Evolutionary conservation across 2,888 invertebrate species (phyloP).

Genomic region (Aspidiotus rigidus): DNA sequence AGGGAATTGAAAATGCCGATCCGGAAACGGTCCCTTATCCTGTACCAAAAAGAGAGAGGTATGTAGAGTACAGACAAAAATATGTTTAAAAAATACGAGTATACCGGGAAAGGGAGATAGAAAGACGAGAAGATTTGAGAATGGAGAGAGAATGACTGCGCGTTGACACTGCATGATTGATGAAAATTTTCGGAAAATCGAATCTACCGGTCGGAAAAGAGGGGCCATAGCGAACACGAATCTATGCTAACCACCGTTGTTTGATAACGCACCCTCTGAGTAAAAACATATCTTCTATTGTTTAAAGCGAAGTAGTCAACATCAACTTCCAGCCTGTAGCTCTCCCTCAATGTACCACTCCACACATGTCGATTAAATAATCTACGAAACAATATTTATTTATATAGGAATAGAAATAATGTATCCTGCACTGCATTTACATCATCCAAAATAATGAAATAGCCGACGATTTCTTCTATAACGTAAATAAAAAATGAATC

Average conservation of each 20-base stretch:
- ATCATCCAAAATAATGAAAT: too few relatives aligned
- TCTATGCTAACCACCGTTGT: slow-evolving; percentile 23
- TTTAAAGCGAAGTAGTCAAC: slow-evolving; percentile 23
- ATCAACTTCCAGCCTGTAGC: too few relatives aligned
- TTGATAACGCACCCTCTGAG: slow-evolving; percentile 21
- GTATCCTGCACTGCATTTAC: too few relatives aligned
- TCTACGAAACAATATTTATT: too few relatives aligned
- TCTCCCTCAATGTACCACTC: too few relatives aligned
- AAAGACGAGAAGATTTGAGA: too few relatives aligned
- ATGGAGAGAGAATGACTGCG: slow-evolving; percentile 14
- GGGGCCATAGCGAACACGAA: neutral
- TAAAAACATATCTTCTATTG: slow-evolving; percentile 25
- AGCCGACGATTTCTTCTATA: too few relatives aligned
- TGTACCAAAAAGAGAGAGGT: neutral
- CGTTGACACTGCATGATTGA: slow-evolving; percentile 32
- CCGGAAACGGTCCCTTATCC: neutral
- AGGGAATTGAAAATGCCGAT: slow-evolving; percentile 19
- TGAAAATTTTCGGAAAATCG: slow-evolving; percentile 29
- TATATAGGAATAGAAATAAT: too few relatives aligned
- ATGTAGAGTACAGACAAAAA: slow-evolving; percentile 10
- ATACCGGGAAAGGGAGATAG: too few relatives aligned
- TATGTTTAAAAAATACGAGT: neutral
- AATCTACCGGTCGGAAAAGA: neutral
- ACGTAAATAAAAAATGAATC: neutral
- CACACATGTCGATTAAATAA: neutral